A percentile compares a stretch with the other conserved stretches of the same genome.
These are phyloP conservation scores for Muscicapa striata DNA, from an alignment of 2,797 vertebrate species.

Conservation along the genomic window DNA sequence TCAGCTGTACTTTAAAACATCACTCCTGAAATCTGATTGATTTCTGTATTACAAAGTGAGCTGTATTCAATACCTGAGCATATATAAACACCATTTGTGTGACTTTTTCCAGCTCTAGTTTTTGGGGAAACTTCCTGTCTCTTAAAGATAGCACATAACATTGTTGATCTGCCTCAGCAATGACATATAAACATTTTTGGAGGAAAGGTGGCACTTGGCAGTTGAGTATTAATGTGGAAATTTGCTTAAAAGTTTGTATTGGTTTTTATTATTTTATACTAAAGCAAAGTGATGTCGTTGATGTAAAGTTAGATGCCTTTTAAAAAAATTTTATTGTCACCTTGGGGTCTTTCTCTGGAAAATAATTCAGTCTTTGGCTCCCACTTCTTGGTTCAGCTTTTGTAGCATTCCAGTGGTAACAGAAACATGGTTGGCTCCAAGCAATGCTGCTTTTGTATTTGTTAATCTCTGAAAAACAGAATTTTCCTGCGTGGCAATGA, in stretches of 20 bases:
- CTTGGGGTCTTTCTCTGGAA: neutral
- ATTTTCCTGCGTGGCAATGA: neutral
- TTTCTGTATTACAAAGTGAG: neutral
- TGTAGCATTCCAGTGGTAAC: neutral
- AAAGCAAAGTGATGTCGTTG: neutral
- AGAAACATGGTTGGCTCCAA: neutral
- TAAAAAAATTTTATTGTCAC: rapidly evolving
- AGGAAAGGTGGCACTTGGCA: neutral
- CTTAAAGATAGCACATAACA: neutral
- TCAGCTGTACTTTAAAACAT: neutral
- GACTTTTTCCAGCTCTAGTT: neutral
- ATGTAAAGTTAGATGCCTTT: neutral
- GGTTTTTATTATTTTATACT: neutral
- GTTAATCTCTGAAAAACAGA: neutral
- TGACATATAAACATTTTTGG: neutral
- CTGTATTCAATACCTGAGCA: neutral
- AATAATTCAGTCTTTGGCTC: neutral
- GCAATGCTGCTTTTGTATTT: neutral
- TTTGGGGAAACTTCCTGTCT: neutral
- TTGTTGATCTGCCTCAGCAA: neutral
- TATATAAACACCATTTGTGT: neutral
- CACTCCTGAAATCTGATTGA: neutral
- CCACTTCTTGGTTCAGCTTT: neutral
- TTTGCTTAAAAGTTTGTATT: neutral
- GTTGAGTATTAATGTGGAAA: neutral